A percentile compares a stretch with the other conserved stretches of the same genome.
These are phyloP conservation scores for Cyprinodon tularosa DNA, from an alignment of 2,113 vertebrate species.

Conservation along the genomic window DNA sequence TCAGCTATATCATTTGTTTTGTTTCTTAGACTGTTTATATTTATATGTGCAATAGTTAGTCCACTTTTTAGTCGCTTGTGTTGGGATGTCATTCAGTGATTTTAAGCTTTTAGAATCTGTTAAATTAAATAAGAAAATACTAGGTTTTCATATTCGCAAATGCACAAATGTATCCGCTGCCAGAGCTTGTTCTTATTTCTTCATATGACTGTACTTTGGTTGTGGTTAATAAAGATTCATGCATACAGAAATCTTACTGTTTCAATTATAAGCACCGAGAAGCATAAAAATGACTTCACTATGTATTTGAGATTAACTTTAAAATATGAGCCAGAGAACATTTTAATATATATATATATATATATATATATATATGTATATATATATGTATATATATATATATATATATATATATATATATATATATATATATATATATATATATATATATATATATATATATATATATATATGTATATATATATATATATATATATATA, in stretches of 20 bases:
- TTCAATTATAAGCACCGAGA: background rate
- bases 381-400: background rate
- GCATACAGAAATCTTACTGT: background rate
- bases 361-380: background rate
- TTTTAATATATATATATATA: background rate
- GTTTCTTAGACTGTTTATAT: too few relatives aligned
- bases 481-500: background rate
- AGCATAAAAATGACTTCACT: background rate
- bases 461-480: background rate
- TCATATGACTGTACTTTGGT: background rate
- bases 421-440: background rate
- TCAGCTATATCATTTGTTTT: too few relatives aligned
- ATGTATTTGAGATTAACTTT: background rate
- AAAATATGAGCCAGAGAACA: background rate
- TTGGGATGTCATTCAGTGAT: too few relatives aligned
- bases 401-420: background rate
- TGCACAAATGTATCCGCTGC: background rate
- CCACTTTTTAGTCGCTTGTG: too few relatives aligned
- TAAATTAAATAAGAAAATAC: background rate
- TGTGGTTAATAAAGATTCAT: background rate
- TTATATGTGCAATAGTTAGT: too few relatives aligned
- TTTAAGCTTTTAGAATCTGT: background rate
- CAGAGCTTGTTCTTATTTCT: background rate
- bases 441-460: background rate
- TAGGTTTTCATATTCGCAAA: background rate